Evolutionary conservation across 2,113 vertebrate genomes (phyloP).

Genomic region (Tyto alba): DNA sequence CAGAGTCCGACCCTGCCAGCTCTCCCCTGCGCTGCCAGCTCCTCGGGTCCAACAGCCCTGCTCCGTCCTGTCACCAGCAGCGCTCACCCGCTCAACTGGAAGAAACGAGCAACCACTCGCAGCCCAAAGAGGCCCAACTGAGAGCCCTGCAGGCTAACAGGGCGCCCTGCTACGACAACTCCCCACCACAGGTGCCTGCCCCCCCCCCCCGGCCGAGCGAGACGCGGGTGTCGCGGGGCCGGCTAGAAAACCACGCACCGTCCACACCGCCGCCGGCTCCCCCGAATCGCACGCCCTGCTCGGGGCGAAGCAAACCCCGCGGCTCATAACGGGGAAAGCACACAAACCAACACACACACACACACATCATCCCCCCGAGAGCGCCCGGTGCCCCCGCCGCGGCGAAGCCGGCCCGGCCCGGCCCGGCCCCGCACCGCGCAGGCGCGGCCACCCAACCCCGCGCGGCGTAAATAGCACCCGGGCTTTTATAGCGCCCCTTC

Average conservation of each 20-base stretch:
- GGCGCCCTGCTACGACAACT: accelerated
- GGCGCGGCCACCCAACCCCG: accelerated
- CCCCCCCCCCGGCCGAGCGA: accelerated
- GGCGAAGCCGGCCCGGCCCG: too few relatives aligned
- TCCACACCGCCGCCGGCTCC: accelerated
- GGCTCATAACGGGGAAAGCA: too few relatives aligned
- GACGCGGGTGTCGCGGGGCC: accelerated
- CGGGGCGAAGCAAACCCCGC: not conserved
- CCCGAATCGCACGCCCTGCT: accelerated
- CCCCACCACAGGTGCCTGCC: accelerated
- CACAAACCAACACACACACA: too few relatives aligned
- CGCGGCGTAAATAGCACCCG: conserved; percentile 35
- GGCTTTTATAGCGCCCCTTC: conserved; percentile 23
- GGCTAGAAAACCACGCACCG: accelerated
- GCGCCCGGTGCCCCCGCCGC: too few relatives aligned
- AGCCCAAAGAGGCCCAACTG: accelerated
- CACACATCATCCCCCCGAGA: too few relatives aligned
- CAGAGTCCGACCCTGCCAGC: not conserved
- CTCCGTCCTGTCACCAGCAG: too few relatives aligned
- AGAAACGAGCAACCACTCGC: not conserved
- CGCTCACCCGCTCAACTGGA: not conserved
- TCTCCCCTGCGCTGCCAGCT: not conserved
- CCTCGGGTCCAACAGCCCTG: not conserved
- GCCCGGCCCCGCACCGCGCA: too few relatives aligned
- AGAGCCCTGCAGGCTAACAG: accelerated